These are phyloP conservation scores for Portunus trituberculatus DNA, from an alignment of 1,140 invertebrate species.

Conservation along the genomic window DNA sequence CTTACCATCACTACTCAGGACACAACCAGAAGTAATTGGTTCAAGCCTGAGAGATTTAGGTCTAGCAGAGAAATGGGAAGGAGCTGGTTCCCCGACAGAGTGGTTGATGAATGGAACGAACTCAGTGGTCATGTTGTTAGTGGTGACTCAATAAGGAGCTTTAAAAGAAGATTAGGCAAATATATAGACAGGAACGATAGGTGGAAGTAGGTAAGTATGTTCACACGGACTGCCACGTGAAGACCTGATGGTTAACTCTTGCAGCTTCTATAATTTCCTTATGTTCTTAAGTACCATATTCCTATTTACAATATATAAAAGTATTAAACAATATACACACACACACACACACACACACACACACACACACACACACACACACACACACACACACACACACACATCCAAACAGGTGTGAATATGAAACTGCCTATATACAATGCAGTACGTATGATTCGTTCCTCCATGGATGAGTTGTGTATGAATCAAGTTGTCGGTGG, in stretches of 20 bases:
- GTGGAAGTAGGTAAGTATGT: neutral
- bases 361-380: conserved; percentile 1
- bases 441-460: neutral
- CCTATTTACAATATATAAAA: neutral
- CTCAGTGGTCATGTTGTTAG: too few species aligned
- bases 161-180: neutral
- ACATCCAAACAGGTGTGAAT: too few species aligned
- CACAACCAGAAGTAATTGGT: neutral
- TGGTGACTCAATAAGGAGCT: too few species aligned
- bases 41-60: too few species aligned
- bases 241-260: neutral
- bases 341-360: conserved; percentile 11
- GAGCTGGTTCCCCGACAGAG: too few species aligned
- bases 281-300: neutral
- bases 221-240: neutral
- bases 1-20: neutral
- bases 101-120: too few species aligned
- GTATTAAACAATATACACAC: neutral
- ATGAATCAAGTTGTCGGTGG: too few species aligned
- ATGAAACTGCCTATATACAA: too few species aligned
- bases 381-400: conserved; percentile 1
- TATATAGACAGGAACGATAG: too few species aligned
- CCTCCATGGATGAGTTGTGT: too few species aligned
- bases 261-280: neutral
- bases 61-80: too few species aligned